Conservation (phyloP, 2,888 invertebrate genomes). For the Acrobasis repandana region DNA sequence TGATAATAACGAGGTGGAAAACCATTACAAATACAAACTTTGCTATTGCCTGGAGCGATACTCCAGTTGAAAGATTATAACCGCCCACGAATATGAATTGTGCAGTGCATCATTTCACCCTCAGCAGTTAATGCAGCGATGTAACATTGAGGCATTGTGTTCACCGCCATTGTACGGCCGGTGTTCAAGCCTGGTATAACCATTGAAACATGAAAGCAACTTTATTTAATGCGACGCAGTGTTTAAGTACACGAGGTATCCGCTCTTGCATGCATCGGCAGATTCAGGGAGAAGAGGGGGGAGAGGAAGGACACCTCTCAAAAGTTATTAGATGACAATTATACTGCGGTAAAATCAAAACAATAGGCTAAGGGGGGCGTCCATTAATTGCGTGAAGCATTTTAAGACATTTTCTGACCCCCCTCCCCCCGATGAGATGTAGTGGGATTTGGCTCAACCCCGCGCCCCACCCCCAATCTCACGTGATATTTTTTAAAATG, state of each 20-base stretch:
- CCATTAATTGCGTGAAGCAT: too few species aligned
- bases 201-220: constrained; percentile 22
- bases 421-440: too few species aligned
- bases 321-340: too few species aligned
- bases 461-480: too few species aligned
- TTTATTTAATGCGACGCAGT: constrained; percentile 19
- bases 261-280: not conserved
- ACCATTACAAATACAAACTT: not conserved
- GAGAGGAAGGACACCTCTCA: too few species aligned
- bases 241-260: constrained; percentile 18
- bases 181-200: constrained; percentile 11
- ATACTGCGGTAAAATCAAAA: too few species aligned
- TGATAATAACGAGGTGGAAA: not conserved
- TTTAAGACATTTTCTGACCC: too few species aligned
- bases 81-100: constrained; percentile 12
- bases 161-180: not conserved
- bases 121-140: not conserved
- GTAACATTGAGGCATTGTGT: not conserved
- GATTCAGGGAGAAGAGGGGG: too few species aligned
- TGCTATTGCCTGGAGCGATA: not conserved
- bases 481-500: too few species aligned
- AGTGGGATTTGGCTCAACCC: too few species aligned
- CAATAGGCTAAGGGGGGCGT: too few species aligned
- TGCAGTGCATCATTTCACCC: not conserved
- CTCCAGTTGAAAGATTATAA: constrained; percentile 7